Conservation (phyloP, 2,888 invertebrate species). For the Nasonovia ribisnigri region DNA sequence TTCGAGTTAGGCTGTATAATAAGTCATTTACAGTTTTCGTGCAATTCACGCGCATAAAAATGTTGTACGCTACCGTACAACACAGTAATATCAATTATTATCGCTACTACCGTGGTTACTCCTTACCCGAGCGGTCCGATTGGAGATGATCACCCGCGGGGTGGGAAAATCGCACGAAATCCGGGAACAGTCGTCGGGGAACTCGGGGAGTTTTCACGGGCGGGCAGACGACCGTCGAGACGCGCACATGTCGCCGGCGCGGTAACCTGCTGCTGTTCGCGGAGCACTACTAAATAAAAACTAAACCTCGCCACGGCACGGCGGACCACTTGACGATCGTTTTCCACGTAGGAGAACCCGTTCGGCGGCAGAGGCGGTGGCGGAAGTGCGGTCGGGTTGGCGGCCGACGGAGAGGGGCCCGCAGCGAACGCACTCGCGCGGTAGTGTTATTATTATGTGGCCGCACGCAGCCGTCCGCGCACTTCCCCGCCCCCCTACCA, state of each 20-base stretch:
- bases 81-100: no score
- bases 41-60: no score
- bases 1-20: no score
- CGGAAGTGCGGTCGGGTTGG: neutral
- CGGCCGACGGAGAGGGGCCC: neutral
- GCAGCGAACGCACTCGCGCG: neutral
- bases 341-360: constrained; percentile 55
- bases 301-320: neutral
- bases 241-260: constrained; percentile 13
- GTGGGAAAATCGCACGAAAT: neutral
- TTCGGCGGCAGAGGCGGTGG: constrained; percentile 20
- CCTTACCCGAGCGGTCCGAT: neutral
- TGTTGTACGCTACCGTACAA: no score
- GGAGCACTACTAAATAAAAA: neutral
- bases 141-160: neutral
- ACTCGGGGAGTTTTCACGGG: neutral
- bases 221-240: neutral
- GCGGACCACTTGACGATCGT: constrained; percentile 42
- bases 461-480: constrained; percentile 21
- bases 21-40: no score
- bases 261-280: neutral
- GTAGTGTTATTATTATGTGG: constrained; percentile 11
- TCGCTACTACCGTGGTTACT: neutral
- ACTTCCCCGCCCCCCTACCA: neutral
- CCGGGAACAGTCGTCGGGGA: neutral